Base-by-base conservation (phyloP, 1,140 invertebrate genomes). In the Anthonomus grandis region DNA sequence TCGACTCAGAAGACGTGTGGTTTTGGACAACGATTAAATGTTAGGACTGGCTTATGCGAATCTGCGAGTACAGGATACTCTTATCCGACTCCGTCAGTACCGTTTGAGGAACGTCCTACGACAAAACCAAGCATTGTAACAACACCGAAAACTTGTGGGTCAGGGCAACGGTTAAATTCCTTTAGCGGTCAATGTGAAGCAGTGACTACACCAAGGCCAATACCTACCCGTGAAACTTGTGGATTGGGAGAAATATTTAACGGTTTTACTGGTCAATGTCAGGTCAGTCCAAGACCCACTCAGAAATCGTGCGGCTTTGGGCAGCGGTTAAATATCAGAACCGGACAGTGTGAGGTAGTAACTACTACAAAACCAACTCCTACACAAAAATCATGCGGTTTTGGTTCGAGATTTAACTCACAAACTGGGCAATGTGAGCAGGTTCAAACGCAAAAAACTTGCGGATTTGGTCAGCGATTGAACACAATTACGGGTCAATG, bases 51-150 rank as follows among this genome's bases (percentile, higher is more conserved):
- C 10, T 9, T 13, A 15, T 53, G 51, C 15, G 51, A 44, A 5
- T 19, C 42, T 8, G 19, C 34, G 8, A 24, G 37, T 21, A 27
- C 15, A 13, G 39, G 39, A 5, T 49, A 48, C 17, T 51, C 24
- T 2, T 51, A 58, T 17, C 48, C 47, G 8, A 58, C 37, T 23
- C 45, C 46, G 18, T 51, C 56, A 4, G 46, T 57, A n/a, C 34
- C 34, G 6, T 57, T 57, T 36, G 42, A 47, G 17, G 55, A 57
- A 50, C 25, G 15, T 9, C 45, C 55, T 12, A 15, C 18, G 17
- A 53, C 51, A 21, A n/a, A 17, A 44, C 25, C 39, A n/a, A 31
- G 39, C 5, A 27, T 27, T 34, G 2, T 17, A 8, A 10, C 37
- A 4, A 41, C 19, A 23, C 4, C 37, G 17, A 17, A 15, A 52